Base-by-base conservation (phyloP, 2,797 vertebrate genomes). In the Acrossocheilus wenchowensis region DNA sequence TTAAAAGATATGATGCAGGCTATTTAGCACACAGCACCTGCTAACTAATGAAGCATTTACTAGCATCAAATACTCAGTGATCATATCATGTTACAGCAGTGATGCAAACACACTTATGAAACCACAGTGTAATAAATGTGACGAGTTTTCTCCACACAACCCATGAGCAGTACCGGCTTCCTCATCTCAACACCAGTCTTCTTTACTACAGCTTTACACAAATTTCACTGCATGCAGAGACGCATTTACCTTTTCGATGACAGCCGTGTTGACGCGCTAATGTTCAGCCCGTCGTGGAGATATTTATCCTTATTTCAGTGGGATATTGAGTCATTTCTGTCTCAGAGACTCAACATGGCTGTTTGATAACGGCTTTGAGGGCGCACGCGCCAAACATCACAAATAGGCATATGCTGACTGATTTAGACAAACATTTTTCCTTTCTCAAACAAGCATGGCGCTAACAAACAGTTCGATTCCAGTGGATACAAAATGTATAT, bases 381-480 rank as follows among this genome's bases (percentile, higher is more conserved):
- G 74, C 74, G 74, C 74, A 78, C 45, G 74, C 74, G 74, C 74
- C 73, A 34, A 75, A 39, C 48, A 77, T 17, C 34, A 68, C 66
- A 69, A 11, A 77, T 50, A 54, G 30, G 10, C 73, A 75, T 26
- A 74, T 5, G 4, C n/a, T 50, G 43, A 48, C 26, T 75, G 72
- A 74, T 7, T 26, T 26, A 30, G 26, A 52, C 72, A 2, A 30
- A 75, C 30, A 6, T 5, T 21, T 39, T 21, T 36, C 34, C 1
- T 48, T 19, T 52, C n/a, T 23, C 19, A 23, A 36, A 50, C 5
- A 34, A 52, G 26, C 17, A 30, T 74, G 71, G 23, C 23, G 41
- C 11, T 45, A 72, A 15, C 12, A 26, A 50, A 19, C 19, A 8
- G 5, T 12, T 54, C 5, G 30, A 77, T 52, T 52, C 19, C 30